Evolutionary conservation across 2,113 vertebrate species (phyloP).

Genomic region (Hippocampus guttulatus): DNA sequence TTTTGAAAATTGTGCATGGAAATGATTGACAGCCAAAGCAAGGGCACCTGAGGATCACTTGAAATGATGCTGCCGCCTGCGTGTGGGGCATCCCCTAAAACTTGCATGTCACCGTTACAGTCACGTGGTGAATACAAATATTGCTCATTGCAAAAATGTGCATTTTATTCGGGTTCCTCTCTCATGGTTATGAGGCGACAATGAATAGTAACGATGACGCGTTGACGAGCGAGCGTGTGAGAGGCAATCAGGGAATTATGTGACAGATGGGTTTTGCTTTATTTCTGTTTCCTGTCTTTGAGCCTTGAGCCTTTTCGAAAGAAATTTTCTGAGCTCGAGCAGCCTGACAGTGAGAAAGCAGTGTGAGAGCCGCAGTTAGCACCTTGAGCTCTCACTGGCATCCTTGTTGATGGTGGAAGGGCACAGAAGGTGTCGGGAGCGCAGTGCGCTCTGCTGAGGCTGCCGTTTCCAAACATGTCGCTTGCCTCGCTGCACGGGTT

Average conservation of each 20-base stretch:
- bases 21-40: neutral
- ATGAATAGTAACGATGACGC: slow-evolving; percentile 1
- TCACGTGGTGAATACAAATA: slow-evolving; percentile 18
- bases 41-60: slow-evolving; percentile 18
- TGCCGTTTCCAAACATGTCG: slow-evolving; percentile 47
- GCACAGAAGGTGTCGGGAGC: slow-evolving; percentile 62
- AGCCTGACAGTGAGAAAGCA: slow-evolving; percentile 44
- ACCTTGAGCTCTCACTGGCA: slow-evolving; percentile 53
- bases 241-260: neutral
- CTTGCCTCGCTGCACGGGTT: slow-evolving; percentile 43
- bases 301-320: slow-evolving; percentile 15
- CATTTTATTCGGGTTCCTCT: neutral
- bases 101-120: slow-evolving; percentile 35
- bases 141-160: neutral
- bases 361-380: slow-evolving; percentile 57
- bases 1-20: slow-evolving; percentile 35
- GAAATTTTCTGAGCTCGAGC: slow-evolving; percentile 15
- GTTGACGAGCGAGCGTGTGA: neutral
- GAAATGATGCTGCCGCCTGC: slow-evolving; percentile 7
- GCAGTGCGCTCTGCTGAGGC: slow-evolving; percentile 60
- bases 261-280: neutral
- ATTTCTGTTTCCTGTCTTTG: slow-evolving; percentile 7
- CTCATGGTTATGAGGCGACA: neutral
- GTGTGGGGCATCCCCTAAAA: slow-evolving; percentile 25
- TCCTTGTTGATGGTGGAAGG: slow-evolving; percentile 55